Evolutionary conservation across 2,113 vertebrate genomes (phyloP).

Genomic region (Furnarius figulus): DNA sequence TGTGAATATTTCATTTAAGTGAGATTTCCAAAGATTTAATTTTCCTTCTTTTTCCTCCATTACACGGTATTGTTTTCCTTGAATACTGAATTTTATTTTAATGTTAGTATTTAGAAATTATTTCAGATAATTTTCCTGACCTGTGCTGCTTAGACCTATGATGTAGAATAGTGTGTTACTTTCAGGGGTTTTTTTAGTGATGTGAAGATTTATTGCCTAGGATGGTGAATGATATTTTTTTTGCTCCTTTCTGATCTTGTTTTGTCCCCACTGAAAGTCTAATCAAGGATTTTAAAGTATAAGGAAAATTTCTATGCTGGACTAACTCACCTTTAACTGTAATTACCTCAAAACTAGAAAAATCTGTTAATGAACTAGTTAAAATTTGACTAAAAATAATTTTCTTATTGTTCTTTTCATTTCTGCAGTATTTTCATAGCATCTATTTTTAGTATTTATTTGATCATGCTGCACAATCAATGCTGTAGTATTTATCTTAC

Average conservation of each 20-base stretch:
- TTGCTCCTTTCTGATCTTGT: not conserved
- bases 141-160: not conserved
- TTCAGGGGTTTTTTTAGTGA: not conserved
- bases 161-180: not conserved
- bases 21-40: not conserved
- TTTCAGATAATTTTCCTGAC: not conserved
- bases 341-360: not conserved
- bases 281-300: not conserved
- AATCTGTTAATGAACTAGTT: not conserved
- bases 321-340: not conserved
- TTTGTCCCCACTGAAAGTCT: not conserved
- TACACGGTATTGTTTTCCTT: not conserved
- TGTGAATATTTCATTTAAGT: not conserved
- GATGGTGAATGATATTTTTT: not conserved
- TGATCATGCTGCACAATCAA: not conserved
- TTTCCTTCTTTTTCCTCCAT: not conserved
- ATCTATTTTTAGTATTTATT: not conserved
- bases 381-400: not conserved
- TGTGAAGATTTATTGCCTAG: not conserved
- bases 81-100: not conserved
- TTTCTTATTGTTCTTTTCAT: not conserved
- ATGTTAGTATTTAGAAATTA: not conserved
- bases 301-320: not conserved
- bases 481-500: not conserved
- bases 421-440: not conserved